A percentile compares a stretch with the other conserved stretches of the same genome.
phyloP scores from a whole-genome alignment of 2,888 invertebrate genomes.

The Nasonovia ribisnigri region DNA sequence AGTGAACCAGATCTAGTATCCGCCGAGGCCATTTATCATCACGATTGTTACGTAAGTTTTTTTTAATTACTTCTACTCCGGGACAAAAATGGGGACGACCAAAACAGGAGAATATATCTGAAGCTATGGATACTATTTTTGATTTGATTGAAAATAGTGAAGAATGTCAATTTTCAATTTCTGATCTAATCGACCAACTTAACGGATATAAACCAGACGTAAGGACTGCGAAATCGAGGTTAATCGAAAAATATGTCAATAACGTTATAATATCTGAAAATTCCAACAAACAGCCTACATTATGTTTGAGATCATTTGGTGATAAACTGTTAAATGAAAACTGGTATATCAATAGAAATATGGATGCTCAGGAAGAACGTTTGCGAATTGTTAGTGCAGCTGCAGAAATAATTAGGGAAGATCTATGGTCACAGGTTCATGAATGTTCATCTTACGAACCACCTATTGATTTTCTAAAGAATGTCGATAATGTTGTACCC shows the following conservation, averaged over 20 bases:
- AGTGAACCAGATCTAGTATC: slow-evolving; percentile 41
- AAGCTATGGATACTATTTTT: slow-evolving; percentile 40
- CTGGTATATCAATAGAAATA: slow-evolving; percentile 69
- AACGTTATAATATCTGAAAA: slow-evolving; percentile 44
- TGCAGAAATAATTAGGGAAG: slow-evolving; percentile 69
- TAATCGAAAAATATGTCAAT: slow-evolving; percentile 50
- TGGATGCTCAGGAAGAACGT: slow-evolving; percentile 67
- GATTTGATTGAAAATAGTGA: background rate
- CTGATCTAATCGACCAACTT: slow-evolving; percentile 6
- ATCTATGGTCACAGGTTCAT: slow-evolving; percentile 68
- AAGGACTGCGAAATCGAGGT: background rate
- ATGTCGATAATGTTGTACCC: slow-evolving; percentile 64
- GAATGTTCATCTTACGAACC: slow-evolving; percentile 68
- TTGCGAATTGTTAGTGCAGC: slow-evolving; percentile 69
- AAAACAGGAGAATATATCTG: background rate
- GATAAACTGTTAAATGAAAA: slow-evolving; percentile 43
- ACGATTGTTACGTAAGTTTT: slow-evolving; percentile 37
- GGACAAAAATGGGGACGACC: slow-evolving; percentile 25
- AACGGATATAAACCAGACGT: slow-evolving; percentile 6
- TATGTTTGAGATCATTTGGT: slow-evolving; percentile 49
- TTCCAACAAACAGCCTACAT: slow-evolving; percentile 22
- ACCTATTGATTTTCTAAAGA: slow-evolving; percentile 68
- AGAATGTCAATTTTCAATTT: slow-evolving; percentile 34
- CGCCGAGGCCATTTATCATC: slow-evolving; percentile 34
- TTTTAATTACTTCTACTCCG: slow-evolving; percentile 11